phyloP scores from a whole-genome alignment of 2,797 vertebrate genomes.

The Pantherophis alleghaniensis region DNA sequence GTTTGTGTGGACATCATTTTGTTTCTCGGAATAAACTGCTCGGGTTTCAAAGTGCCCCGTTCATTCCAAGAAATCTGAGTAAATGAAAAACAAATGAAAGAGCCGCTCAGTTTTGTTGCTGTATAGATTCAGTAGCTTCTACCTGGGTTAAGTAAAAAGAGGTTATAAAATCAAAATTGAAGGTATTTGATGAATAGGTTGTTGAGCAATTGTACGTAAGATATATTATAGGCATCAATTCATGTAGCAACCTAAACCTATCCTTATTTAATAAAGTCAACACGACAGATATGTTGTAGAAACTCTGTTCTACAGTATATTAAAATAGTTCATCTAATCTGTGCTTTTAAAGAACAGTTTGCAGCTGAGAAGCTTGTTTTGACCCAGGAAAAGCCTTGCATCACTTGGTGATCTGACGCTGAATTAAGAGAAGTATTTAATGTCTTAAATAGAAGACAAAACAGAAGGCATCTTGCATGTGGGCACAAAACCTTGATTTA shows the following conservation, averaged over 20 bases:
- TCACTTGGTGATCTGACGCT: background rate
- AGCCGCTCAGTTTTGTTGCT: background rate
- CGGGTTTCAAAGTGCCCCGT: background rate
- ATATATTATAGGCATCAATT: background rate
- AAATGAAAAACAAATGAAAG: background rate
- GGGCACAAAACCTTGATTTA: conserved; percentile 14
- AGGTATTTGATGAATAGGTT: background rate
- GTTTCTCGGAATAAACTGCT: background rate
- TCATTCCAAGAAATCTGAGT: background rate
- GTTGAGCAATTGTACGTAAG: background rate
- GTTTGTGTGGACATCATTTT: background rate
- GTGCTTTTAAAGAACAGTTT: background rate
- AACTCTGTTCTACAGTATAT: background rate
- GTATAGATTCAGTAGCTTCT: conserved; percentile 2
- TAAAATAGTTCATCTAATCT: background rate
- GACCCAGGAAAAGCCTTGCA: background rate
- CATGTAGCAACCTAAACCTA: background rate
- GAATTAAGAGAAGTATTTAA: background rate
- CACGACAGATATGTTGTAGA: background rate
- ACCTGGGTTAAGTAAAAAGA: background rate
- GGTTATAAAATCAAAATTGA: background rate
- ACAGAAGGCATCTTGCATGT: background rate
- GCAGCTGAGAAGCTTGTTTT: background rate
- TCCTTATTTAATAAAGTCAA: background rate
- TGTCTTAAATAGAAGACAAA: background rate